phyloP scores from a whole-genome alignment of 2,888 invertebrate species.

The Mimachlamys varia region DNA sequence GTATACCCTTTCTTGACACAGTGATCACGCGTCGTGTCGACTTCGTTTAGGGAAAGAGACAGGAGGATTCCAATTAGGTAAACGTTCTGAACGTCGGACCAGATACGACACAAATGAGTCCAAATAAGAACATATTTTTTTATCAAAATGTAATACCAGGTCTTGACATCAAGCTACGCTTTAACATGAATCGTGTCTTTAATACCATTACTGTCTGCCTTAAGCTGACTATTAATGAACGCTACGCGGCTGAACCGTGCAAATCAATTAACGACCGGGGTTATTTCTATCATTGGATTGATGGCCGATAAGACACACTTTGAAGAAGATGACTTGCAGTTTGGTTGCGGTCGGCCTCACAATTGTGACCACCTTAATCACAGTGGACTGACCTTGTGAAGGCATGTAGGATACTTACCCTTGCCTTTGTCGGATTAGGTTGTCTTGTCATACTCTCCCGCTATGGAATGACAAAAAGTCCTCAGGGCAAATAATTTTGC shows the following conservation, averaged over 20 bases:
- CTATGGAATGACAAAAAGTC: not conserved
- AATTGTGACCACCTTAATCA: not conserved
- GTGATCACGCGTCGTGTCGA: not conserved
- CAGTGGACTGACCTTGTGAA: not conserved
- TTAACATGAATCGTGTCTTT: no score
- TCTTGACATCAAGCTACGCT: no score
- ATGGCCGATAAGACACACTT: not conserved
- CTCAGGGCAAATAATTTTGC: not conserved
- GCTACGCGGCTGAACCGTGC: not conserved
- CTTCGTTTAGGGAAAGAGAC: not conserved
- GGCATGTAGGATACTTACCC: not conserved
- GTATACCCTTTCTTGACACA: not conserved
- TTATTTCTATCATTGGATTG: not conserved
- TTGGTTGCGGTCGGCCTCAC: not conserved
- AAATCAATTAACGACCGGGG: not conserved
- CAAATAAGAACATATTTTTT: no score
- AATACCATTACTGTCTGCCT: no score
- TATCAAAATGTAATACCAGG: no score
- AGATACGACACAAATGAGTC: no score
- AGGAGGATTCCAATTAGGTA: not conserved
- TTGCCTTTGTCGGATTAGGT: not conserved
- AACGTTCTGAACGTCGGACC: not conserved
- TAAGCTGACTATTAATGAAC: not conserved
- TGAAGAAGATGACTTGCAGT: slow-evolving; percentile 16
- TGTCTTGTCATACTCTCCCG: not conserved